These are phyloP conservation scores for Vollenhovia emeryi DNA, from an alignment of 1,140 invertebrate genomes.

Conservation along the genomic window DNA sequence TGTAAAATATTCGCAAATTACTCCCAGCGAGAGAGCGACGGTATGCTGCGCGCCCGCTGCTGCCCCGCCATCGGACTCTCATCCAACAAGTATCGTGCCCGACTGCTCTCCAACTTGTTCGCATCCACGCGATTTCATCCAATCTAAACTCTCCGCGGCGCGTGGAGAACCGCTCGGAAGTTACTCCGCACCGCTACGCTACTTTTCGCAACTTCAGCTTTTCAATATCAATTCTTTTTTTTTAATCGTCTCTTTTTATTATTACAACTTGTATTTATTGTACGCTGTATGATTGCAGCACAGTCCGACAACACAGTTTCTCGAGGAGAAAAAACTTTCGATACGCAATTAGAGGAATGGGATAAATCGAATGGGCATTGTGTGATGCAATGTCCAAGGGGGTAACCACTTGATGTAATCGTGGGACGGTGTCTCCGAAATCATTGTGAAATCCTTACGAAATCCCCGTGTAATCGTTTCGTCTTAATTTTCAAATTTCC, in stretches of 20 bases:
- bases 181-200: not conserved
- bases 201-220: not conserved
- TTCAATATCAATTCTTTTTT: not conserved
- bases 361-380: not conserved
- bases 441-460: too few relatives aligned
- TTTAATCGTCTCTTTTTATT: not conserved
- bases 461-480: too few relatives aligned
- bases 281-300: not conserved
- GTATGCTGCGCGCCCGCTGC: not conserved
- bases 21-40: conserved; percentile 36
- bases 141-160: conserved; percentile 12
- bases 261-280: not conserved
- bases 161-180: not conserved
- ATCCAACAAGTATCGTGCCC: conserved; percentile 47
- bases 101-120: not conserved
- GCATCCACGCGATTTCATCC: not conserved
- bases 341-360: not conserved
- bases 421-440: too few relatives aligned
- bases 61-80: conserved; percentile 13
- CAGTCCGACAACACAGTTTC: not conserved
- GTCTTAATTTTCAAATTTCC: too few relatives aligned
- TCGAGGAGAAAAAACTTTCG: not conserved
- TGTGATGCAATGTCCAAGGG: not conserved
- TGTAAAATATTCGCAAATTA: conserved; percentile 60
- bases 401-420: too few relatives aligned